Base-by-base conservation (phyloP, 30 jellyfish, hydroid and myxozoan genomes). In the Turritopsis dohrnii region DNA sequence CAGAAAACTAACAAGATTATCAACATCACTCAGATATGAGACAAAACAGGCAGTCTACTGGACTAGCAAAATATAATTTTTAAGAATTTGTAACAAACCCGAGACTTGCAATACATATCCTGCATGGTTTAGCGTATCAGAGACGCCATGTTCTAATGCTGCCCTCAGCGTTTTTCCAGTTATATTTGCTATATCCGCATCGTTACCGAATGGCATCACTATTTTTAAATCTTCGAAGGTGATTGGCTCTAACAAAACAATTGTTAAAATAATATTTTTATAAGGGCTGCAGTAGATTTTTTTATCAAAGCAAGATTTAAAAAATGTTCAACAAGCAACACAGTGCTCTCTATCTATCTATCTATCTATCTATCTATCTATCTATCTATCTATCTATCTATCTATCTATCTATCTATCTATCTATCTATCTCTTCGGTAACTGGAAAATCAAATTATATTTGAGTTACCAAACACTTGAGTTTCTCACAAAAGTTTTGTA, bases 201-300 rank as follows among this genome's bases (percentile, higher is more conserved):
- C 87, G 53, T 94, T 94, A 8, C 99, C 99, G 79, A 94, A 94
- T 52, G 99, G 99, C 30, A 89, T 89, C 27, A 86, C 96, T 17
- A 92, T 89, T 83, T 76, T 52, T 31, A 94, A 8, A 72, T 94
- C 99, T 16, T 96, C 99, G 29, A 69, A 85, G 1, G 97, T 89
- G 71, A 94, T 89, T 3, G 86, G 85, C 71, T 94, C 99, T 94
- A 72, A 21, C 81, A 52, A 60, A 60, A 60, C 0, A 8, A 69
- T 69, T 0, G 72, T 13, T 3, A 41, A 13, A 3, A 13, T 3
- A 41, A 41, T 41, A 41, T 41, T 41, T 41, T n/a, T n/a, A n/a
- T 3, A 41, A 41, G 60, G 13, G 13, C 60, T 41, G 60, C 13
- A 41, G 13, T 41, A 13, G 60, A 41, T 41, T 41, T n/a, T n/a